Evolutionary conservation across 2,113 vertebrate genomes (phyloP).

Genomic region (Chaetura pelagica): DNA sequence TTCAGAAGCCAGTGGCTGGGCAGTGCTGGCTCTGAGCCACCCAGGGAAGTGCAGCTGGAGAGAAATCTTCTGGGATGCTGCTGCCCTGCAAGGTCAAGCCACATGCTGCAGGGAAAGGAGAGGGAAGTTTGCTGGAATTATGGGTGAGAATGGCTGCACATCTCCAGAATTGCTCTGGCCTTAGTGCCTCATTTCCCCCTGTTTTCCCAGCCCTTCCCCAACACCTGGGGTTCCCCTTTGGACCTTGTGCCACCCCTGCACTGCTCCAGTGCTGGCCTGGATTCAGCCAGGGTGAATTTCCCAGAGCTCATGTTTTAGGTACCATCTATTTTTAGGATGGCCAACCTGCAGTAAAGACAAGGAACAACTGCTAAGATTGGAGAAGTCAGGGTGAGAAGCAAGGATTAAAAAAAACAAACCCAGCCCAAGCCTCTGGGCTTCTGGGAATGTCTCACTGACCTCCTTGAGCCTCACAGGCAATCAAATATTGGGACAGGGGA

Average conservation of each 20-base stretch:
- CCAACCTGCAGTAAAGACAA: constrained; percentile 23
- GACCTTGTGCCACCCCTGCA: neutral
- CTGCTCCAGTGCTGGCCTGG: neutral
- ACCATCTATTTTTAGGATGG: constrained; percentile 47
- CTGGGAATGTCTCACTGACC: neutral
- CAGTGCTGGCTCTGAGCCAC: neutral
- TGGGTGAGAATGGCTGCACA: neutral
- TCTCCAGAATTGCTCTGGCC: neutral
- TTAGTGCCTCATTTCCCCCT: neutral
- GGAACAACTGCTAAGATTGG: neutral
- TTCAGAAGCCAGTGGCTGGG: neutral
- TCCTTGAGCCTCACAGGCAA: neutral
- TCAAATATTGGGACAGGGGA: neutral
- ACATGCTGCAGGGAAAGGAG: accelerated
- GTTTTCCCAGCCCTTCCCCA: neutral
- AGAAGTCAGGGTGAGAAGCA: neutral
- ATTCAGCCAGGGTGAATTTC: neutral
- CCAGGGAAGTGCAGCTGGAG: neutral
- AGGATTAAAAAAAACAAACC: neutral
- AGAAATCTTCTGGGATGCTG: neutral
- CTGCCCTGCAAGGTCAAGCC: neutral
- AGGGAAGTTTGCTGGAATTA: neutral
- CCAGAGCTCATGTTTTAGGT: neutral
- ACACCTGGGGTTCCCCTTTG: neutral
- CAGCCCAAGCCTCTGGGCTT: neutral